phyloP scores from a whole-genome alignment of 2,797 vertebrate genomes.

The Phalloptychus januarius region DNA sequence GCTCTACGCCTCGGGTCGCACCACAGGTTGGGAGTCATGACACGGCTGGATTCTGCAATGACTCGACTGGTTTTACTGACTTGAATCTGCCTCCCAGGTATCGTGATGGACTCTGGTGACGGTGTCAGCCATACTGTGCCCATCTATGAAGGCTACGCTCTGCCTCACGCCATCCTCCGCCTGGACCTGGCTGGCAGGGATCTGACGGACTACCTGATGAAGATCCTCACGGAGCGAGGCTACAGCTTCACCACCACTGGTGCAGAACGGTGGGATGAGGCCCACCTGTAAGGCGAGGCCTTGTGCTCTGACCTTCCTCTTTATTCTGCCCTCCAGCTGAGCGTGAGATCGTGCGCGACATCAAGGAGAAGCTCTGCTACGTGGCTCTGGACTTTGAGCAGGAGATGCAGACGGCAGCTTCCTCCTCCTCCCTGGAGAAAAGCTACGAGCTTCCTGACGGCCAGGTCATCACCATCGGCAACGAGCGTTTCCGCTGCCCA shows the following conservation, averaged over 20 bases:
- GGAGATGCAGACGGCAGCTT: constrained; percentile 80
- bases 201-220: constrained; percentile 78
- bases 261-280: not conserved
- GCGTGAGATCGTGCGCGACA: constrained; percentile 83
- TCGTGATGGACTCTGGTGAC: constrained; percentile 17
- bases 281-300: not conserved
- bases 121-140: constrained; percentile 79
- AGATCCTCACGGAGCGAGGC: constrained; percentile 80
- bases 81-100: constrained; percentile 4
- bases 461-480: constrained; percentile 97
- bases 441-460: constrained; percentile 97
- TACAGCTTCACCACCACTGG: not conserved
- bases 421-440: constrained; percentile 94
- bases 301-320: not conserved
- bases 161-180: constrained; percentile 81
- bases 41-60: not conserved
- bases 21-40: constrained; percentile 80
- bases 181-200: constrained; percentile 79
- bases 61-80: constrained; percentile 50
- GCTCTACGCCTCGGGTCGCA: constrained; percentile 90
- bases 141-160: constrained; percentile 65
- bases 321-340: constrained; percentile 66
- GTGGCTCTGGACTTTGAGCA: constrained; percentile 83
- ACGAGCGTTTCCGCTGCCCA: constrained; percentile 96
- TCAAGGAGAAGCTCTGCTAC: constrained; percentile 84